These are phyloP conservation scores for Hydriomena furcata DNA, from an alignment of 2,888 invertebrate species.

Conservation along the genomic window DNA sequence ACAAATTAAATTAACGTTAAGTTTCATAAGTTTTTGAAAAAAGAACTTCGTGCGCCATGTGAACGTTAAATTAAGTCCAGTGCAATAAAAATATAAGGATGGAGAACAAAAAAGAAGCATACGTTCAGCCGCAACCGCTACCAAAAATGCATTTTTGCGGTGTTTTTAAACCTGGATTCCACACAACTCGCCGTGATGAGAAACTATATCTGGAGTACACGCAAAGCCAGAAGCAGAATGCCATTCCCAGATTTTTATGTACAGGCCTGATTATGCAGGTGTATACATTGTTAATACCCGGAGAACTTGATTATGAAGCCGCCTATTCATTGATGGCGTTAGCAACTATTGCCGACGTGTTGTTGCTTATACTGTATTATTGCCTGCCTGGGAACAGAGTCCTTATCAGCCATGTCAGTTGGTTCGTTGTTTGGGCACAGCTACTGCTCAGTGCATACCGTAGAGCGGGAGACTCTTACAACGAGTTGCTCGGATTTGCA, in stretches of 20 bases:
- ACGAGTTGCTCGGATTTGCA: slow-evolving; percentile 89
- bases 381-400: slow-evolving; percentile 65
- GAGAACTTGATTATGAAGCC: slow-evolving; percentile 60
- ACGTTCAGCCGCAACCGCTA: slow-evolving; percentile 15
- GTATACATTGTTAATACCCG: slow-evolving; percentile 67
- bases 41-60: neutral
- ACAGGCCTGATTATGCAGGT: slow-evolving; percentile 63
- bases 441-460: slow-evolving; percentile 73
- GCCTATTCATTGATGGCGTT: slow-evolving; percentile 57
- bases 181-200: slow-evolving; percentile 66
- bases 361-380: slow-evolving; percentile 52
- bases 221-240: slow-evolving; percentile 66
- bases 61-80: neutral
- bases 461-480: slow-evolving; percentile 71
- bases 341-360: slow-evolving; percentile 52
- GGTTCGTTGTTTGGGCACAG: slow-evolving; percentile 83
- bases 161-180: slow-evolving; percentile 67
- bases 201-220: slow-evolving; percentile 69
- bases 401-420: slow-evolving; percentile 85
- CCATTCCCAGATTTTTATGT: slow-evolving; percentile 65
- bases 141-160: slow-evolving; percentile 47
- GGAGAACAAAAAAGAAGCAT: slow-evolving; percentile 33
- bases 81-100: slow-evolving; percentile 18
- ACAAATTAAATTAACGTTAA: neutral
- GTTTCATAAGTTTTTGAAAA: neutral